Evolutionary conservation across 2,797 vertebrate species (phyloP).

Genomic region (Sciaenops ocellatus): DNA sequence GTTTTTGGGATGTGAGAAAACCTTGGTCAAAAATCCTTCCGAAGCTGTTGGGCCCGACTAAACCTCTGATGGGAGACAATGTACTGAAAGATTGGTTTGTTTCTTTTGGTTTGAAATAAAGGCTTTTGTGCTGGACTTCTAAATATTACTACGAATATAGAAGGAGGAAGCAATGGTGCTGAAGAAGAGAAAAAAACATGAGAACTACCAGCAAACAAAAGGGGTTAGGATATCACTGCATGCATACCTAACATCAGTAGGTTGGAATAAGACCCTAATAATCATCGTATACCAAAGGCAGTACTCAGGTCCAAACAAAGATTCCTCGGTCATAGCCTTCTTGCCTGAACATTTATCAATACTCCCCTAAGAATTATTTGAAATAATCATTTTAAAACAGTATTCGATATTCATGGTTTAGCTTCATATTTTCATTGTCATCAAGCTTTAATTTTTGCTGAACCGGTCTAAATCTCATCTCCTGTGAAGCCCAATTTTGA

Average conservation of each 20-base stretch:
- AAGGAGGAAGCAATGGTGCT: conserved; percentile 89
- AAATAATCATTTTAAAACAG: conserved; percentile 46
- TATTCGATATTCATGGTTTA: conserved; percentile 23
- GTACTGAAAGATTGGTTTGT: conserved; percentile 71
- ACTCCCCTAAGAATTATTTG: conserved; percentile 83
- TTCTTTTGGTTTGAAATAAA: conserved; percentile 27
- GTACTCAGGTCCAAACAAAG: conserved; percentile 83
- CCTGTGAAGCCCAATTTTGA: conserved; percentile 39
- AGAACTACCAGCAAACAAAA: conserved; percentile 88
- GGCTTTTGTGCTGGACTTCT: conserved; percentile 89
- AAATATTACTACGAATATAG: conserved; percentile 83
- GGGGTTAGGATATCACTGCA: conserved; percentile 91
- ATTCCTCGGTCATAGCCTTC: conserved; percentile 89
- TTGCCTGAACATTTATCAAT: conserved; percentile 80
- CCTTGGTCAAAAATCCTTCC: conserved; percentile 99
- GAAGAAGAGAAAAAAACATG: conserved; percentile 83
- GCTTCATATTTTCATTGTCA: conserved; percentile 4
- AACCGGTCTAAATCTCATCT: not conserved
- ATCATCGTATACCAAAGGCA: conserved; percentile 69
- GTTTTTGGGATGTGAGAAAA: conserved; percentile 93
- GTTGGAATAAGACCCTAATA: conserved; percentile 74
- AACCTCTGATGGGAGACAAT: conserved; percentile 90
- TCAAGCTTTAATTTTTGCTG: conserved; percentile 29
- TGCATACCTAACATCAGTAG: conserved; percentile 85
- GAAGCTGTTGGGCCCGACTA: conserved; percentile 88